phyloP scores from a whole-genome alignment of 2,797 vertebrate genomes.

The Linurgus olivaceus region DNA sequence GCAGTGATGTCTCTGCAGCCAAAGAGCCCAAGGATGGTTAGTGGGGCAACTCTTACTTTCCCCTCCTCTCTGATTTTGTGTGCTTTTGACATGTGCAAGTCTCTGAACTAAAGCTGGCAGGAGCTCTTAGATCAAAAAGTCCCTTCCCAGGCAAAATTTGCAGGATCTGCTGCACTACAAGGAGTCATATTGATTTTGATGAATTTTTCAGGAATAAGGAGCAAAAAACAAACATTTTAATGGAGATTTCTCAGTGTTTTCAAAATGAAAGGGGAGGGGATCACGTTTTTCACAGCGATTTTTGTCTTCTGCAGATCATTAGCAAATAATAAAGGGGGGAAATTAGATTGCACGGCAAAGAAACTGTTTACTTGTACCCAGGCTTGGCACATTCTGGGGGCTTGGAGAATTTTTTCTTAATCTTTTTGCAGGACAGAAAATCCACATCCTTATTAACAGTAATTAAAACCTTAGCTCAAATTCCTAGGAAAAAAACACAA shows the following conservation, averaged over 20 bases:
- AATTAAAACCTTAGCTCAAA: neutral
- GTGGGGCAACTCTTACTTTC: neutral
- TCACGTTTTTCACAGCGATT: neutral
- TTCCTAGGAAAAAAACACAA: neutral
- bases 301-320: neutral
- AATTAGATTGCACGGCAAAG: neutral
- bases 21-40: neutral
- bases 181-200: neutral
- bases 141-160: neutral
- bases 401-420: neutral
- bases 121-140: neutral
- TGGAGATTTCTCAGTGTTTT: neutral
- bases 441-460: neutral
- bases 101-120: neutral
- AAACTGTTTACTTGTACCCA: neutral
- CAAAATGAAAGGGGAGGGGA: neutral
- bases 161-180: neutral
- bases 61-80: neutral
- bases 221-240: neutral
- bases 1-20: neutral
- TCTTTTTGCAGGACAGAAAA: neutral
- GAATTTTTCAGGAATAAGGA: neutral
- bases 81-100: accelerated
- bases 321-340: neutral
- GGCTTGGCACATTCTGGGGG: neutral